Base-by-base conservation (phyloP, 2,888 invertebrate genomes). In the Branchellion lobata region DNA sequence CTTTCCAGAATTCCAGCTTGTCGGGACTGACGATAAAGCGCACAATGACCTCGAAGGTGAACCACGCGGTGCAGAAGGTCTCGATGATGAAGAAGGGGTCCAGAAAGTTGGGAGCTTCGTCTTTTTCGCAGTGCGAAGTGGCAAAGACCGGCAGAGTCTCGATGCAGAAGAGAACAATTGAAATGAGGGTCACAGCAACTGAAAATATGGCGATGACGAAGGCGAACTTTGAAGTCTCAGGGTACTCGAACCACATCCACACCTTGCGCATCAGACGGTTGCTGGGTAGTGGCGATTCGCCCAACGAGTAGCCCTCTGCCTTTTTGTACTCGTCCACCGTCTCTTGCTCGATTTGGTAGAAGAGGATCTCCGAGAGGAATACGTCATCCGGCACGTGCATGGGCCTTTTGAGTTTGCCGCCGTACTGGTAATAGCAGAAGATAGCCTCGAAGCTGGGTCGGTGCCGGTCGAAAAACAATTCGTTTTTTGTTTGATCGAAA, bases 1-100 rank as follows among this genome's bases (percentile, higher is more conserved):
- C 88, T 80, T 88, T 88, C 83, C 87, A 84, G 84, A 89, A 89
- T n/a, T 82, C 81, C 33, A 85, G 80, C 82, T 89, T 89, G 81
- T 85, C 86, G 5, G 89, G 89, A 82, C 88, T 89, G 24, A 86
- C 85, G 57, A 87, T 83, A 80, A 89, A 87, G 18, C 89, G 86
- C 11, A 88, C 83, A 33, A 88, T 79, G 1, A 89, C 85, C 84
- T 89, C 89, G 14, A 88, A 81, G 1, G 89, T 88, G 84, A 89
- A 89, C 88, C 89, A 89, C 8, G 86, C 83, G 51, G 88, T 88
- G 84, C 89, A 89, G 61, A 87, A 82, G 14, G 88, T 86, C 83
- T 89, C 89, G 31, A 89, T 85, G 81, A 88, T 85, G 84, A 89
- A 89, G 84, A 89, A 89, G 3, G 86, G 85, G 57, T 87, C 86